Evolutionary conservation across 2,888 invertebrate genomes (phyloP).

Genomic region (Nephrocerus scutellatus): DNA sequence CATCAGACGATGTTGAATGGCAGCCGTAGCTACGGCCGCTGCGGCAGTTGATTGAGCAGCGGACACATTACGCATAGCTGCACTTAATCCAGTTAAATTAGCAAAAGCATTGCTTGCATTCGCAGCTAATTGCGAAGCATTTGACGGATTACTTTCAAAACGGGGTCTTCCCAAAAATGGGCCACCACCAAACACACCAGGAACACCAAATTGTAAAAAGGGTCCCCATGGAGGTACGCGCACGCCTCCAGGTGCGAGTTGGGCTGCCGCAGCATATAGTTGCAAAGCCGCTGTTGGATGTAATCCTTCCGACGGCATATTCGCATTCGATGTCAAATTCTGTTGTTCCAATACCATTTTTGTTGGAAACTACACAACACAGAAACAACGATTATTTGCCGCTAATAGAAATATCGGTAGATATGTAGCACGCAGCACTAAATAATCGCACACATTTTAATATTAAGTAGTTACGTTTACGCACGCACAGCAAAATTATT

Average conservation of each 20-base stretch:
- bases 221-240: slow-evolving; percentile 44
- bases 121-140: slow-evolving; percentile 39
- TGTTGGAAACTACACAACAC: slow-evolving; percentile 8
- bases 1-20: slow-evolving; percentile 43
- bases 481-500: too few relatives aligned
- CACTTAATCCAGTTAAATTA: slow-evolving; percentile 42
- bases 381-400: slow-evolving; percentile 10
- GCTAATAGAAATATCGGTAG: not conserved
- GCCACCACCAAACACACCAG: slow-evolving; percentile 40
- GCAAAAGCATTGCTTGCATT: slow-evolving; percentile 44
- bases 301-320: slow-evolving; percentile 41
- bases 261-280: slow-evolving; percentile 43
- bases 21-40: slow-evolving; percentile 43
- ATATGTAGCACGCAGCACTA: not conserved
- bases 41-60: slow-evolving; percentile 43
- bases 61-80: slow-evolving; percentile 42
- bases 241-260: slow-evolving; percentile 42
- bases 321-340: too few relatives aligned
- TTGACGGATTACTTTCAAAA: slow-evolving; percentile 36
- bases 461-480: too few relatives aligned
- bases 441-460: not conserved
- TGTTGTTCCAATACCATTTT: slow-evolving; percentile 42
- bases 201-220: slow-evolving; percentile 42
- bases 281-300: slow-evolving; percentile 44
- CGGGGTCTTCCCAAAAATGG: slow-evolving; percentile 39